Base-by-base conservation (phyloP, 2,113 vertebrate genomes). In the Hirundichthys speculiger region DNA sequence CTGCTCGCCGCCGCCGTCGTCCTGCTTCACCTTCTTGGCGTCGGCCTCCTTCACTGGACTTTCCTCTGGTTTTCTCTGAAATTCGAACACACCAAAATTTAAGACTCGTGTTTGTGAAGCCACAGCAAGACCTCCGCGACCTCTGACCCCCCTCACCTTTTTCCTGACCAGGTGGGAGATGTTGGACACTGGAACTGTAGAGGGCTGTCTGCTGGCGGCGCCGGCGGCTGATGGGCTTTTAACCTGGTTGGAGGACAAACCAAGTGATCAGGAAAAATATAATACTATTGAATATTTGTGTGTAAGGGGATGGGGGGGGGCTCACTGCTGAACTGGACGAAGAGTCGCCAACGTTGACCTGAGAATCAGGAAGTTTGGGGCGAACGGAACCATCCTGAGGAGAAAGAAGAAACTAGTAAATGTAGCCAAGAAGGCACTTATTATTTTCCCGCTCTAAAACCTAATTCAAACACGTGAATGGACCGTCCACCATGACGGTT, bases 301-400 rank as follows among this genome's bases (percentile, higher is more conserved):
- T n/a, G n/a, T n/a, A n/a, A n/a, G n/a, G n/a, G n/a, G n/a, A n/a
- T n/a, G n/a, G n/a, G n/a, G n/a, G n/a, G n/a, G 4, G 6, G 16
- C 51, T 24, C 8, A 85, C 88, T 12, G 54, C 51, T 41, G 84
- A 53, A 16, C 20, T 49, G 38, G 91, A 84, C 2, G 94, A 93
- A 20, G 92, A 59, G 3, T 83, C 80, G 0, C 88, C 90, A 25
- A 87, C 93, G 75, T 92, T 90, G 46, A 0, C 27, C 3, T 43
- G 0, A 8, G 75, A 27, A 12, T 89, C 66, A 47, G 92, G 73
- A 72, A 95, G n/a, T n/a, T n/a, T 95, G 18, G 95, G 93, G 40
- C 90, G 92, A n/a, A n/a, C n/a, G n/a, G n/a, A n/a, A 27, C 91
- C 93, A 43, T 92, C 93, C 96, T 98, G n/a, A 47, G 14, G 52